Base-by-base conservation (phyloP, 2,888 invertebrate species). In the Leistus spinibarbis region DNA sequence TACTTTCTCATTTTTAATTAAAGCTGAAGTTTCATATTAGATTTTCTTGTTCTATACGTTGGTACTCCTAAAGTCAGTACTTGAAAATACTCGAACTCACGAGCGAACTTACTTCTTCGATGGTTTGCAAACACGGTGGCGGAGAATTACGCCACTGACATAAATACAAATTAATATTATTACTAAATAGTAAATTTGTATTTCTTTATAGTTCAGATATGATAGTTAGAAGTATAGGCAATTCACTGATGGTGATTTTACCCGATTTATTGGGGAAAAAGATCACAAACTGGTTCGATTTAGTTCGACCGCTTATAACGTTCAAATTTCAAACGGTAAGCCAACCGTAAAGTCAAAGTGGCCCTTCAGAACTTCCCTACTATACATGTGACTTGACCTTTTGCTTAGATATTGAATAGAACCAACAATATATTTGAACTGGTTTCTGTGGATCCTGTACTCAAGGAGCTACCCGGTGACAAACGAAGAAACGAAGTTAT, bases 341-440 rank as follows among this genome's bases (percentile, higher is more conserved):
- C 86, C 17, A 9, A 53, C 54, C 10, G 54, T 1, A 54, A 10
- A 10, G 16, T 67, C 20, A 27, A 9, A 20, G 73, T 66, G 40
- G 13, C 13, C 40, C 3, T 4, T 40, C 40, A 3, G 54, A 17
- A 2, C 19, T 63, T 19, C 24, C 27, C 19, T 40, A 73, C 65
- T 73, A 1, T 20, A 73, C 24, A 7, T 40, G 9, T 40, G n/a
- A 17, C 17, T 40, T n/a, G 23, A 5, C 13, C 27, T 65, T 10
- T 27, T 66, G 13, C n/a, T 13, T 54, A 98, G 98, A 97, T 98
- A 81, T 87, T 97, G 78, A 95, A 96, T 83, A 91, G 98, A 79
- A 96, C 96, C 1, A 99, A 99, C 86, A 98, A 98, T 84, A 97
- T 98, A 79, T 99, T 99, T 86, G 98, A 98, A 86, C 86, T 98